A percentile compares a stretch with the other conserved stretches of the same genome.
Conservation (phyloP, 2,888 invertebrate genomes). For the Aphidoletes aphidimyza region DNA sequence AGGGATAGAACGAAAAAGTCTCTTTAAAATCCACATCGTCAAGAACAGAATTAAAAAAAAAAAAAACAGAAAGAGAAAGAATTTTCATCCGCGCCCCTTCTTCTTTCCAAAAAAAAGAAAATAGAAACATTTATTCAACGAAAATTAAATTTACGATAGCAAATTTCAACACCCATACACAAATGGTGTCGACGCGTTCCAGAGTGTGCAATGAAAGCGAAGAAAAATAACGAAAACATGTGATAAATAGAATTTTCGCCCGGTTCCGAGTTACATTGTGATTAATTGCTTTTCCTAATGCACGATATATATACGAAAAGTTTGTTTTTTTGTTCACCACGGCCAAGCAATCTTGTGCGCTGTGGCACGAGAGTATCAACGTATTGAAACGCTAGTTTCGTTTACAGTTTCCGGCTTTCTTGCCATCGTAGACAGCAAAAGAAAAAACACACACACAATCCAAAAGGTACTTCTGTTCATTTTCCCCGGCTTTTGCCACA, state of each 20-base stretch:
- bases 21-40: too few relatives aligned
- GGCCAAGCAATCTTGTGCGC: background rate
- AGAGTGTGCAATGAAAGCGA: background rate
- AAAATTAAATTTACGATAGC: conserved; percentile 52
- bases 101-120: too few relatives aligned
- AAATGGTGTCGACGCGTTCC: conserved; percentile 31
- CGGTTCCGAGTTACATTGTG: conserved; percentile 30
- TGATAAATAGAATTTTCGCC: conserved; percentile 48
- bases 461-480: background rate
- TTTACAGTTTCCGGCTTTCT: background rate
- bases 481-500: too few relatives aligned
- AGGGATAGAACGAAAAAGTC: background rate
- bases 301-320: conserved; percentile 48
- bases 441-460: too few relatives aligned
- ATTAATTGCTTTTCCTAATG: conserved; percentile 53
- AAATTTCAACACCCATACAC: background rate
- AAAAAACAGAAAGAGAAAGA: too few relatives aligned
- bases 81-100: too few relatives aligned
- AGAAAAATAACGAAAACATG: conserved; percentile 40
- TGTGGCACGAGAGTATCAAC: background rate
- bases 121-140: conserved; percentile 36
- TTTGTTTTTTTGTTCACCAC: background rate
- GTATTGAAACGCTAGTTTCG: conserved; percentile 29
- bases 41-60: too few relatives aligned
- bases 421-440: background rate